Evolutionary conservation across 2,888 invertebrate genomes (phyloP), one percentile per base, ranked within the genome.

Genomic region (Lasioglossum leucozonium): DNA sequence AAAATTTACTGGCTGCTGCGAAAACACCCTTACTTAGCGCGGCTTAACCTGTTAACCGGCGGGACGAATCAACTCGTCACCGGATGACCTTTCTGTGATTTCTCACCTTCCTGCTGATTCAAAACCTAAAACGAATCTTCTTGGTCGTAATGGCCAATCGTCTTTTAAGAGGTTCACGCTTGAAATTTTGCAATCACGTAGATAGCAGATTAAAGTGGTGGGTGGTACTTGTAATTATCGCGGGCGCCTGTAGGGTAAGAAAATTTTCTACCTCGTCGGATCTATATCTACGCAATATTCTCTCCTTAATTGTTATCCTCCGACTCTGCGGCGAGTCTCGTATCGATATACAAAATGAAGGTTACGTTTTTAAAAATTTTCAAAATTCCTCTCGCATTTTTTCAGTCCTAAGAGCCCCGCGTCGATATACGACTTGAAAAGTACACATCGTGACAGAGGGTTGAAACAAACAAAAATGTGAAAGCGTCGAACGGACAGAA

Each of bases 1-100:
- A 62, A 30, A 62, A 62, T 62, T 62, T 58, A 58, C 58, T 58
- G 58, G 30, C 62, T 62, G 16, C 62, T 30, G 62, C 16, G 62
- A 62, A 30, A 16, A 11, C 62, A 62, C 62, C 62, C 30, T 62
- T 30, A 16, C 16, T 30, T 30, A 16, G 30, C 30, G 16, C 62
- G 62, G 30, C 62, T 62, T 16, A 62, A 51, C 51, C 51, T 51
- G 51, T 51, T 51, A 51, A 51, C 51, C n/a, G 51, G 51, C 51
- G n/a, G n/a, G 4, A 51, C 51, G n/a, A 51, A n/a, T 51, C 51
- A 51, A 51, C 51, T 51, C 51, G 51, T 51, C n/a, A 3, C 22
- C n/a, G 8, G 51, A n/a, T 3, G 51, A 51, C 51, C 51, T 51
- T n/a, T 51, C 51, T 8, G 51, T 51, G 51, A 51, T n/a, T 51